phyloP scores from a whole-genome alignment of 1,140 invertebrate genomes.

The Lepidotrigona ventralis region DNA sequence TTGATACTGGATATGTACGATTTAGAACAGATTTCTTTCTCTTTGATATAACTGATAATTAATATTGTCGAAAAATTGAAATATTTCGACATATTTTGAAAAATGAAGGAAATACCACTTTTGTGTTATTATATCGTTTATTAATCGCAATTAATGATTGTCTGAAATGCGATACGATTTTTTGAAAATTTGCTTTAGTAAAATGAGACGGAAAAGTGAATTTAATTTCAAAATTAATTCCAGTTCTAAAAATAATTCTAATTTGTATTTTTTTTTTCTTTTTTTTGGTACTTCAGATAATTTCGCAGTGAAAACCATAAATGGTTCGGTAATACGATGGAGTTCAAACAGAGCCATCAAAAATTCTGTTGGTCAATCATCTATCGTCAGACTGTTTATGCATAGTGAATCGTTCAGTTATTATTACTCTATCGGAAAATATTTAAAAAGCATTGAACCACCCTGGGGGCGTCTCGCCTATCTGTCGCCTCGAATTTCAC shows the following conservation, averaged over 20 bases:
- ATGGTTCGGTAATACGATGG: background rate
- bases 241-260: too few relatives aligned
- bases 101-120: too few relatives aligned
- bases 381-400: background rate
- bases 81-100: too few relatives aligned
- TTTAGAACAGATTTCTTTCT: too few relatives aligned
- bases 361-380: background rate
- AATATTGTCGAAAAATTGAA: too few relatives aligned
- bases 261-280: too few relatives aligned
- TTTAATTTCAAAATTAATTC: background rate
- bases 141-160: too few relatives aligned
- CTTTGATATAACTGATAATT: too few relatives aligned
- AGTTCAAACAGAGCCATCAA: background rate
- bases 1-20: too few relatives aligned
- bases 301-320: background rate
- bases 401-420: background rate
- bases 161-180: too few relatives aligned
- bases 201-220: background rate
- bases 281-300: background rate
- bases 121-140: too few relatives aligned
- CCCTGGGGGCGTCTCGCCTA: constrained; percentile 51
- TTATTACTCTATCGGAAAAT: constrained; percentile 26
- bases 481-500: constrained; percentile 53
- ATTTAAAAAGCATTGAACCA: constrained; percentile 27
- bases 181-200: background rate